phyloP scores from a whole-genome alignment of 1,140 invertebrate species.

The Subanguina moxae region DNA sequence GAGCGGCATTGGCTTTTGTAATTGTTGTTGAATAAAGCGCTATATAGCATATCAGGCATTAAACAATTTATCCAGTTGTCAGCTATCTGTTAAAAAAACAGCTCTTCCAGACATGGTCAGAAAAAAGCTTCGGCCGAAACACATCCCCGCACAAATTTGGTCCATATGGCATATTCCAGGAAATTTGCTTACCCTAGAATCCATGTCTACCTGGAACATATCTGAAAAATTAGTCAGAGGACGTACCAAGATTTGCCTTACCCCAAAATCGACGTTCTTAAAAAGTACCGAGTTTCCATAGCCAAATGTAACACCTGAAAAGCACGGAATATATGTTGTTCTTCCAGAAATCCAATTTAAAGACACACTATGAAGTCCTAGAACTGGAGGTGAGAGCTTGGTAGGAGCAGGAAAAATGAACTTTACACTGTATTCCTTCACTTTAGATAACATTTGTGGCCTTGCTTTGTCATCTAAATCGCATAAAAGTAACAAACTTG shows the following conservation, averaged over 20 bases:
- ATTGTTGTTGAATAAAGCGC: no score
- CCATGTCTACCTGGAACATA: conserved; percentile 67
- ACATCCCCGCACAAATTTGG: no score
- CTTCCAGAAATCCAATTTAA: background rate
- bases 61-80: no score
- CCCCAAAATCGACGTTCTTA: conserved; percentile 66
- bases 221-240: conserved; percentile 61
- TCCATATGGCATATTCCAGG: no score
- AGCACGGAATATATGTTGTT: conserved; percentile 67
- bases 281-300: conserved; percentile 43
- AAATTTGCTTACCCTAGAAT: conserved; percentile 85
- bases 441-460: conserved; percentile 76
- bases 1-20: no score
- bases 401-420: conserved; percentile 92
- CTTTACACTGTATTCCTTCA: conserved; percentile 91
- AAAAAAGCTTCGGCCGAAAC: no score
- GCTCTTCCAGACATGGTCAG: no score
- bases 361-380: conserved; percentile 73
- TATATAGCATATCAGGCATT: no score
- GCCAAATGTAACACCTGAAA: conserved; percentile 42
- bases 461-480: conserved; percentile 69
- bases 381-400: conserved; percentile 85
- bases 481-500: background rate
- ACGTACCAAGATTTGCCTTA: background rate
- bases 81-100: no score